These are phyloP conservation scores for Maconellicoccus hirsutus DNA, from an alignment of 1,140 invertebrate genomes.

Conservation along the genomic window DNA sequence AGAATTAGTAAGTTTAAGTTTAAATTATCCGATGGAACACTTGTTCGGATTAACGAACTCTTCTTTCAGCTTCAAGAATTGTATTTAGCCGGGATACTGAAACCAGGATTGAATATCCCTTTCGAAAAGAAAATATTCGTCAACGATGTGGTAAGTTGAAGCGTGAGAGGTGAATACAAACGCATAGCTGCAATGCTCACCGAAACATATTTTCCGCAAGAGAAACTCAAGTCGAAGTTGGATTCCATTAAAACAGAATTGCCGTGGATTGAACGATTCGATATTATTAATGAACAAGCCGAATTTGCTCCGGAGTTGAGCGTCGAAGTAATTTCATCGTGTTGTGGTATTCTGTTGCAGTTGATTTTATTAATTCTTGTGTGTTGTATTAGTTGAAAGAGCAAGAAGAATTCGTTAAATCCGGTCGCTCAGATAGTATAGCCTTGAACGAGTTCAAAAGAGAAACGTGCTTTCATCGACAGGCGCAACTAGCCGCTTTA, in stretches of 20 bases:
- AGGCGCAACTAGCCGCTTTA: conserved; percentile 77
- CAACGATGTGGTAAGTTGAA: conserved; percentile 51
- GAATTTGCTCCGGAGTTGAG: conserved; percentile 70
- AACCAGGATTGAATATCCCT: conserved; percentile 68
- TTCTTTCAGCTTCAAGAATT: conserved; percentile 63
- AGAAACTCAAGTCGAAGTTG: conserved; percentile 55
- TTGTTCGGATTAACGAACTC: too few species aligned
- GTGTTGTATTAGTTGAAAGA: conserved; percentile 42
- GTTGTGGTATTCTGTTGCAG: conserved; percentile 14
- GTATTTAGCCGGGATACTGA: conserved; percentile 62
- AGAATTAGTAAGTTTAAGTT: too few species aligned
- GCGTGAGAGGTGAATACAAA: background rate
- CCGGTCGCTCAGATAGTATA: conserved; percentile 42
- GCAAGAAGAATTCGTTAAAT: conserved; percentile 49
- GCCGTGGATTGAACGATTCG: conserved; percentile 75
- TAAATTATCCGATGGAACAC: too few species aligned
- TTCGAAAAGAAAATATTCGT: conserved; percentile 45
- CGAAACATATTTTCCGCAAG: conserved; percentile 35
- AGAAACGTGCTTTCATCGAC: conserved; percentile 81
- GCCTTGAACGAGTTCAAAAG: conserved; percentile 87
- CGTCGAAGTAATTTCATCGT: conserved; percentile 50
- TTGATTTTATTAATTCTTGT: background rate
- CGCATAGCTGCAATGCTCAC: too few species aligned
- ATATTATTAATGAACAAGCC: conserved; percentile 59
- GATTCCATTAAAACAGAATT: conserved; percentile 56